Base-by-base conservation (phyloP, 2,113 vertebrate species). In the Brachionichthys hirsutus region DNA sequence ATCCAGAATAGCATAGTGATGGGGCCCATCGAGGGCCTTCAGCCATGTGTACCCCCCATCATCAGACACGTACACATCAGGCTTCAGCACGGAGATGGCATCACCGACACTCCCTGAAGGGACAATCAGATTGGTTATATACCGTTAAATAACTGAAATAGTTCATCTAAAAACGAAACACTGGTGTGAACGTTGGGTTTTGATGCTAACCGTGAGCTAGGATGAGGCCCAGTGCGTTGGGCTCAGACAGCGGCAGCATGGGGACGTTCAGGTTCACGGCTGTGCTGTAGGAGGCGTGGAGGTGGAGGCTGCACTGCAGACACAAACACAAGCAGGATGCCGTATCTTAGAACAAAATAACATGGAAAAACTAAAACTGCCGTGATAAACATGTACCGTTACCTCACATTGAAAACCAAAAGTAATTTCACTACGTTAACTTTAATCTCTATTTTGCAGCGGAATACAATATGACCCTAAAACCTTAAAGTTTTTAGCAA, bases 11-110 rank as follows among this genome's bases (percentile, higher is more conserved):
- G 95, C 93, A 0, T 97, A 98, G 55, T 95, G 92, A 85, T 98
- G 95, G 0, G 96, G 95, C 8, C 96, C 95, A 44, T 90, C 58
- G 30, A 98, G 90, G 74, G 94, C 94, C 78, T 89, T 88, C 0
- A 90, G 64, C 96, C 96, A 98, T 1, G 92, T 92, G 82, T 98
- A 98, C 8, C 96, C 96, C 0, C 96, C 96, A 3, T 98, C 95
- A 54, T 98, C 95, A 9, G 96, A 97, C 72, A 98, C 93, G 50
- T 94, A 98, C 48, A 98, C 95, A 5, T 96, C 94, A 0, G 95
- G 94, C 46, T 73, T 89, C 89, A 94, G 87, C 78, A 94, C 85
- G 0, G 95, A 95, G 80, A 94, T 92, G 36, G 93, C 89, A 12
- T 95, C 94, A 6, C 95, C 95, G 6, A 97, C 94, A 1, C 94